Conservation (phyloP, 1,140 invertebrate genomes). For the Drosophila sturtevanti region DNA sequence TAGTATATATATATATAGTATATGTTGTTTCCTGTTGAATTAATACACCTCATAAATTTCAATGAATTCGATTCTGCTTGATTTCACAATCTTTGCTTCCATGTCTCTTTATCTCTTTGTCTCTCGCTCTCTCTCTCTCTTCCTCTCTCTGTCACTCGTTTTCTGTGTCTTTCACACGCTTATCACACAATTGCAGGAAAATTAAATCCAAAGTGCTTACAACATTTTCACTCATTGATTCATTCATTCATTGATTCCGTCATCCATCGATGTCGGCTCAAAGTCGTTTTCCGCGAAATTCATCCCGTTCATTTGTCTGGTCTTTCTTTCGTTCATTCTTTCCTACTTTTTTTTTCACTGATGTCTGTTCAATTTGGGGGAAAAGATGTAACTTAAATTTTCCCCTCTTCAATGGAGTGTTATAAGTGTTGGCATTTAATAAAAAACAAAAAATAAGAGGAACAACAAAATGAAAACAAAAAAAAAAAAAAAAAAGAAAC, state of each 20-base stretch:
- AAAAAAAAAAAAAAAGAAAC: not conserved
- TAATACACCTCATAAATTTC: constrained; percentile 28
- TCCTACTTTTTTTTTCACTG: not conserved
- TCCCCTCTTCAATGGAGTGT: constrained; percentile 1
- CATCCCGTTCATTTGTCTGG: not conserved
- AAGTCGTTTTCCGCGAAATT: not conserved
- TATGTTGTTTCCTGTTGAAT: constrained; percentile 1
- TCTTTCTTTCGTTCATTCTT: not conserved
- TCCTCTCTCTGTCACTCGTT: not conserved
- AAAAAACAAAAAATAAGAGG: not conserved
- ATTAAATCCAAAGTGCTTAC: constrained; percentile 12
- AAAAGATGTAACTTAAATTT: not conserved
- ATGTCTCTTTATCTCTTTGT: not conserved
- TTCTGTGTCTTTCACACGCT: constrained; percentile 11
- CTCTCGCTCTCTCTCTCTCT: too few species aligned
- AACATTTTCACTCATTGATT: constrained; percentile 11
- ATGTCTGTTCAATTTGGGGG: not conserved
- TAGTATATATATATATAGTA: too few species aligned
- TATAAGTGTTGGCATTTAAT: constrained; percentile 7
- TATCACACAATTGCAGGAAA: constrained; percentile 41
- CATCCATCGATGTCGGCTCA: constrained; percentile 1
- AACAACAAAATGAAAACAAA: too few species aligned
- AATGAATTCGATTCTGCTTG: constrained; percentile 22
- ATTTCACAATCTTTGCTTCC: not conserved
- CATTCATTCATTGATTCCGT: not conserved